Conservation (phyloP, 1,140 invertebrate species). For the Cylas formicarius region DNA sequence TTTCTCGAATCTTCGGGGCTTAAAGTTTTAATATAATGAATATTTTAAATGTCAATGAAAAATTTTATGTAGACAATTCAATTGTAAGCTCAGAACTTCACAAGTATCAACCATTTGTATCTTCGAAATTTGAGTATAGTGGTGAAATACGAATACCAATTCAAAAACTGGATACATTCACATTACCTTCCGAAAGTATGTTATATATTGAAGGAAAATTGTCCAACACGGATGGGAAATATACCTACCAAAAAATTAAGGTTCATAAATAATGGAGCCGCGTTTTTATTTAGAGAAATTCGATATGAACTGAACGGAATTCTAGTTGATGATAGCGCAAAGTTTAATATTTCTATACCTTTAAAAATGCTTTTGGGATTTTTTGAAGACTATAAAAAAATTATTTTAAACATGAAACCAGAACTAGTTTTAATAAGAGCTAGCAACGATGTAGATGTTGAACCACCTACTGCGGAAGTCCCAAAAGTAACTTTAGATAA, state of each 20-base stretch:
- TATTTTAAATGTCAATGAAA: slow-evolving; percentile 13
- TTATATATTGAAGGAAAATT: slow-evolving; percentile 31
- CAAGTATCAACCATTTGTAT: slow-evolving; percentile 19
- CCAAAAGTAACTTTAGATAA: slow-evolving; percentile 12
- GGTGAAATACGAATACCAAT: slow-evolving; percentile 30
- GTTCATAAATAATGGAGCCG: slow-evolving; percentile 39
- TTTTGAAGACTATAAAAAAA: slow-evolving; percentile 44
- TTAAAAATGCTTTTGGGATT: slow-evolving; percentile 41
- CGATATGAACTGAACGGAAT: slow-evolving; percentile 41
- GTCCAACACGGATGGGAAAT: slow-evolving; percentile 18
- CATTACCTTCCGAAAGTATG: slow-evolving; percentile 23
- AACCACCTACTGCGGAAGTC: slow-evolving; percentile 2
- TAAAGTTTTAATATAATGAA: slow-evolving; percentile 17
- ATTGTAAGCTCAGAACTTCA: slow-evolving; percentile 16
- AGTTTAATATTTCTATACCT: slow-evolving; percentile 41
- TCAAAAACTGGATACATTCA: slow-evolving; percentile 24
- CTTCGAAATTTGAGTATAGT: slow-evolving; percentile 16
- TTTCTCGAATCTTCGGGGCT: slow-evolving; percentile 13
- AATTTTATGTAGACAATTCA: slow-evolving; percentile 10
- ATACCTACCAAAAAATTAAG: slow-evolving; percentile 18
- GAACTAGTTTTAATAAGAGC: slow-evolving; percentile 42
- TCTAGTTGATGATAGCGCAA: slow-evolving; percentile 8
- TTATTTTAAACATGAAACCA: slow-evolving; percentile 43
- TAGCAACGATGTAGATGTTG: slow-evolving; percentile 26
- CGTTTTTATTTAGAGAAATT: slow-evolving; percentile 44